Conservation (phyloP, 2,113 vertebrate genomes). For the Phainopepla nitens region DNA sequence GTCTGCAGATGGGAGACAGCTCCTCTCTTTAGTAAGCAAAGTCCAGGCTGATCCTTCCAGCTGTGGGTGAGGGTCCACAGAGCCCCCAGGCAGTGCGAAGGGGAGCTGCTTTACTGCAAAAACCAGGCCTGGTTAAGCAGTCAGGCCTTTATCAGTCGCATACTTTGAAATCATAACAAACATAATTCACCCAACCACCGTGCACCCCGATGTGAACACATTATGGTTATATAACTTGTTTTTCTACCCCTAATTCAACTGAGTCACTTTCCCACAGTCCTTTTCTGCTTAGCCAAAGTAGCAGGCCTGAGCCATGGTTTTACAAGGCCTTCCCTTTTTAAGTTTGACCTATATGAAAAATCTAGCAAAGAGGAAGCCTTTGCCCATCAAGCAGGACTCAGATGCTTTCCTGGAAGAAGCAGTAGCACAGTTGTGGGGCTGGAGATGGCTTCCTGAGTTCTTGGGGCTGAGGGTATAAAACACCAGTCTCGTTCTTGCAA, state of each 20-base stretch:
- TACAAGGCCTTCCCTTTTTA: background rate
- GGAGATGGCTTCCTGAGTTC: background rate
- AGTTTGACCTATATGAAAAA: background rate
- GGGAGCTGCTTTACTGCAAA: background rate
- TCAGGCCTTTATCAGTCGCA: background rate
- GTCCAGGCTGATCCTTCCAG: background rate
- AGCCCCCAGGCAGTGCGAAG: background rate
- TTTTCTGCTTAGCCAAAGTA: background rate
- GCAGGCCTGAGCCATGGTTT: background rate
- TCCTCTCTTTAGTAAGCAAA: background rate
- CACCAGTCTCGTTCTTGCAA: background rate
- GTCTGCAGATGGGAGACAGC: background rate
- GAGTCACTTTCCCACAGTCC: background rate
- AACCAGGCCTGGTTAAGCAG: too few species aligned
- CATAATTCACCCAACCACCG: background rate
- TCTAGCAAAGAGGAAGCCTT: background rate
- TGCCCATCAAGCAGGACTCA: background rate
- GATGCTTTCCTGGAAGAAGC: background rate
- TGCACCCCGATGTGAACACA: rapidly evolving
- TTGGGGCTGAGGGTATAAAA: background rate
- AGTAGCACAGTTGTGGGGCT: background rate
- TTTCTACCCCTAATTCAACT: background rate
- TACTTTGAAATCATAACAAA: background rate
- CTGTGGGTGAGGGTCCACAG: background rate
- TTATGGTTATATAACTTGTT: background rate